A percentile compares a stretch with the other conserved stretches of the same genome.
phyloP scores from a whole-genome alignment of 2,797 vertebrate species.

The Sebastes dallii region DNA sequence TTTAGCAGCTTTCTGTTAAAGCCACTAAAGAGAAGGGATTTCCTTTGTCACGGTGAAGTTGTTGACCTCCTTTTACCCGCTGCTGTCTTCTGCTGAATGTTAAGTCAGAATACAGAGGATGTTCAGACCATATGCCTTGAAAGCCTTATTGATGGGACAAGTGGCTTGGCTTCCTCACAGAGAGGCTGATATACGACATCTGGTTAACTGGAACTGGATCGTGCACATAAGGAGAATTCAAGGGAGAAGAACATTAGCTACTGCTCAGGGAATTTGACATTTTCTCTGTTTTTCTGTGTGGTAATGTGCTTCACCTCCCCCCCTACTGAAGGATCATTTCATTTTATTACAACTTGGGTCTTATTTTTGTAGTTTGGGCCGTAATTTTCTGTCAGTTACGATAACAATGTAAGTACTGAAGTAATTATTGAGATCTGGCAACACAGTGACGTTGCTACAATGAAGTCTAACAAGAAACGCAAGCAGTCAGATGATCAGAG shows the following conservation, averaged over 20 bases:
- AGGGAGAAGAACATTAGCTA: conserved; percentile 24
- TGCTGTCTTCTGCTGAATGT: conserved; percentile 46
- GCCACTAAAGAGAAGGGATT: conserved; percentile 55
- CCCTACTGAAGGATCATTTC: not conserved
- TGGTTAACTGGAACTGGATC: conserved; percentile 74
- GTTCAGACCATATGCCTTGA: conserved; percentile 43
- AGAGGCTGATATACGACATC: conserved; percentile 71
- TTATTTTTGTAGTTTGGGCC: not conserved
- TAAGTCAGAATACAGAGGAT: conserved; percentile 55
- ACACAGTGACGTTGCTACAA: not conserved
- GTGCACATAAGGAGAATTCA: conserved; percentile 22
- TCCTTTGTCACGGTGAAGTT: conserved; percentile 62
- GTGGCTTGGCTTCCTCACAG: conserved; percentile 60
- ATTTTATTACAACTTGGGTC: conserved; percentile 1
- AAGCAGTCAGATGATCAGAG: not conserved
- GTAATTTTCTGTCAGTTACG: not conserved
- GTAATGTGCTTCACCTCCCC: not conserved
- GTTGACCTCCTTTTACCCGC: conserved; percentile 40
- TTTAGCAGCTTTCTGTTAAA: conserved; percentile 67
- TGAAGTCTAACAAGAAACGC: not conserved
- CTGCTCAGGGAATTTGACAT: conserved; percentile 2
- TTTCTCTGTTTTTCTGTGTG: conserved; percentile 1
- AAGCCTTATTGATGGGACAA: conserved; percentile 53
- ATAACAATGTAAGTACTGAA: not conserved
- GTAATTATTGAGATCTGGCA: not conserved